A percentile compares a stretch with the other conserved stretches of the same genome.
phyloP scores from a whole-genome alignment of 2,113 vertebrate genomes.

The Emydocephalus ijimae region DNA sequence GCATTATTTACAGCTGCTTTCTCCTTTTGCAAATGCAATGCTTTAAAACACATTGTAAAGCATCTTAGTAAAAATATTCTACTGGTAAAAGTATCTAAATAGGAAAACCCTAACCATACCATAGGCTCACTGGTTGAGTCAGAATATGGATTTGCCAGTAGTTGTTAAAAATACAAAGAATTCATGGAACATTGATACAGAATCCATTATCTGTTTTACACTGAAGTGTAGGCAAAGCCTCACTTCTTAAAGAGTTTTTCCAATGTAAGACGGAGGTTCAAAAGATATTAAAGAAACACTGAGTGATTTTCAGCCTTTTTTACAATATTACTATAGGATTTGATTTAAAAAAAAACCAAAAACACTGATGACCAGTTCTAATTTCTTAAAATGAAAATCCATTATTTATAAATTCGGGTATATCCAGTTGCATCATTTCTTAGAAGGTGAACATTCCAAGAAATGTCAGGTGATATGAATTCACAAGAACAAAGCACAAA shows the following conservation, averaged over 20 bases:
- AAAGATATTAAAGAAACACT: constrained; percentile 54
- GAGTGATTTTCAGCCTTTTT: constrained; percentile 52
- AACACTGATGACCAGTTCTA: constrained; percentile 45
- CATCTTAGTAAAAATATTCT: constrained; percentile 84
- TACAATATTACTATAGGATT: constrained; percentile 59
- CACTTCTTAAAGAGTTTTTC: constrained; percentile 45
- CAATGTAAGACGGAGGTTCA: constrained; percentile 42
- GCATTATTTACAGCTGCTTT: constrained; percentile 82
- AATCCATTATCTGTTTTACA: constrained; percentile 53
- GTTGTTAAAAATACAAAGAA: constrained; percentile 65
- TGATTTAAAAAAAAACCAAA: constrained; percentile 45
- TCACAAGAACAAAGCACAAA: constrained; percentile 67
- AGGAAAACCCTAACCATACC: constrained; percentile 75
- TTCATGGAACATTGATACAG: constrained; percentile 62
- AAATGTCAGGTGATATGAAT: constrained; percentile 57
- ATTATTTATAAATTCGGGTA: constrained; percentile 64
- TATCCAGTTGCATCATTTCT: constrained; percentile 63
- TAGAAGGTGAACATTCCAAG: constrained; percentile 62
- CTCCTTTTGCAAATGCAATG: constrained; percentile 76
- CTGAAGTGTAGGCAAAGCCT: constrained; percentile 50
- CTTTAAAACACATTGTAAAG: constrained; percentile 86
- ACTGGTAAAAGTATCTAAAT: constrained; percentile 80
- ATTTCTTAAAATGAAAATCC: constrained; percentile 51
- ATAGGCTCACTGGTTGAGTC: constrained; percentile 74
- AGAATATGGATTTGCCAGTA: constrained; percentile 69